A percentile compares a stretch with the other conserved stretches of the same genome.
phyloP scores from a whole-genome alignment of 2,797 vertebrate genomes.

The Thamnophis elegans region DNA sequence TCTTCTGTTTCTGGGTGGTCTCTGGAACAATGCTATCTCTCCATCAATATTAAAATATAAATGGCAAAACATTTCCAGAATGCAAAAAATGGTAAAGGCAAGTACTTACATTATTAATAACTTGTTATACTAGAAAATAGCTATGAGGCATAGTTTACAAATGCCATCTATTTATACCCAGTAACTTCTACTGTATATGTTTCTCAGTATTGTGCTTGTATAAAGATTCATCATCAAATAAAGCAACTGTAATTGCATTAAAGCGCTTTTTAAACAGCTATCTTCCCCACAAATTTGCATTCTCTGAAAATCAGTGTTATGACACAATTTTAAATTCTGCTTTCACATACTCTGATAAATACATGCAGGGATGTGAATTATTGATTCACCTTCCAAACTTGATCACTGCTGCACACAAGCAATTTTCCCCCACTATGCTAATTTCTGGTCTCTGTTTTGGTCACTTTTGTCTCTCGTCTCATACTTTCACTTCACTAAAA shows the following conservation, averaged over 20 bases:
- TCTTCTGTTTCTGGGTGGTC: background rate
- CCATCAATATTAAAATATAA: background rate
- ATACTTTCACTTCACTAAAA: conserved; percentile 2
- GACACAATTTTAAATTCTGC: background rate
- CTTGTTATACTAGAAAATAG: background rate
- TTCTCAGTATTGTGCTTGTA: background rate
- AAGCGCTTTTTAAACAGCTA: conserved; percentile 19
- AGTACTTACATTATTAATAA: conserved; percentile 13
- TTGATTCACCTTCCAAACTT: background rate
- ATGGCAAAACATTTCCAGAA: background rate
- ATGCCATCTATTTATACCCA: background rate
- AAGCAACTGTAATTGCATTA: background rate
- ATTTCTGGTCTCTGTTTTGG: background rate
- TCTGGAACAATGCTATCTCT: background rate
- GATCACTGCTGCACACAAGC: background rate
- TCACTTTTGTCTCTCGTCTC: background rate
- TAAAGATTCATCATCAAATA: background rate
- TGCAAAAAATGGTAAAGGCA: background rate
- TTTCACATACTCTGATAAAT: rapidly evolving
- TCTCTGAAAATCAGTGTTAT: conserved; percentile 9
- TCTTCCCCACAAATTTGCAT: conserved; percentile 8
- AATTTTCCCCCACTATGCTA: background rate
- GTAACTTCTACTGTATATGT: background rate
- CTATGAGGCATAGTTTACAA: background rate
- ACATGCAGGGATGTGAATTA: background rate